Base-by-base conservation (phyloP, 1,140 invertebrate species). In the Scaptodrosophila lebanonensis region DNA sequence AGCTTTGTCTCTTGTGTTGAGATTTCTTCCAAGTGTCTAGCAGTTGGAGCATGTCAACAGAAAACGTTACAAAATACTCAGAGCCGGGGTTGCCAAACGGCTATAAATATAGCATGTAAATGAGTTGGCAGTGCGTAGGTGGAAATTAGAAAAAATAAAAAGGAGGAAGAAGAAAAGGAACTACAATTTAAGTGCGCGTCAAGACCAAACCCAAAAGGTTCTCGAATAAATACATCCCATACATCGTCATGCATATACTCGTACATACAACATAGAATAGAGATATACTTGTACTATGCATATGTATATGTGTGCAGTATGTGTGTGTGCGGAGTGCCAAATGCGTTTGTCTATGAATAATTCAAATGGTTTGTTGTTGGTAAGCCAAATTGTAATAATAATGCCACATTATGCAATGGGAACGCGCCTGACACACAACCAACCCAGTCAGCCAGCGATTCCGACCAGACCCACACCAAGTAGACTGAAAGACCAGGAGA, bases 71-170 rank as follows among this genome's bases (percentile, higher is more conserved):
- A 72, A 72, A 72, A 30, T 53, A 51, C 33, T 29, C 53, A 17
- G 18, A 15, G 9, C 13, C 16, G 25, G 22, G 45, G 40, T 53
- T 32, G 32, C 22, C 48, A 39, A 27, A 69, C 43, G 54, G 47
- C 65, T 65, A 82, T 82, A 73, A 73, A 79, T 79, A 79, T 69
- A 43, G 54, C 58, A 82, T 82, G 72, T 71, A 75, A 82, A 82
- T 82, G 62, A 70, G 68, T 22, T 30, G 25, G 35, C 61, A 30
- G 44, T 56, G 54, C 62, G 70, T 79, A 66, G 75, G 75, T 79
- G 75, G 75, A 68, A 75, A 79, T 79, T 82, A 79, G 64, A 63
- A 53, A 64, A 57, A 64, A 61, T 49, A 47, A 16, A 36, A n/a
- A 0, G 2, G 27, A 29, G 33, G 20, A 20, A 18, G 27, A 38